Conservation (phyloP, 2,797 vertebrate genomes). For the Paratrypauchen microcephalus region DNA sequence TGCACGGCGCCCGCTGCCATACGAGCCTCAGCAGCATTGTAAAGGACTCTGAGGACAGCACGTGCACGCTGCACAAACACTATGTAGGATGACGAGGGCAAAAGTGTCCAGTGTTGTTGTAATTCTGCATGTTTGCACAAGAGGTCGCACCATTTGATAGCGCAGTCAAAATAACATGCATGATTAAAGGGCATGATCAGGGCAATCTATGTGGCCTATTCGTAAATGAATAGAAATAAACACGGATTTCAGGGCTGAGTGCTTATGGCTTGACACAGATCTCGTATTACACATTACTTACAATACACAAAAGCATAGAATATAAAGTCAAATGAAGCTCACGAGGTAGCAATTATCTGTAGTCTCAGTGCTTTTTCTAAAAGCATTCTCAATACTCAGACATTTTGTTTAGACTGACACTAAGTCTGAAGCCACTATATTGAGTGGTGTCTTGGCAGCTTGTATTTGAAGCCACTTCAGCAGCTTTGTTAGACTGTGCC, state of each 20-base stretch:
- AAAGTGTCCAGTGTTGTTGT: constrained; percentile 32
- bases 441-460: not conserved
- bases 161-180: not conserved
- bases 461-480: constrained; percentile 45
- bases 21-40: constrained; percentile 64
- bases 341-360: not conserved
- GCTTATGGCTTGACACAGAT: no score
- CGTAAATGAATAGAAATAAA: not conserved
- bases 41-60: constrained; percentile 37
- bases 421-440: constrained; percentile 59
- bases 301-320: no score
- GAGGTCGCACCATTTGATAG: constrained; percentile 33
- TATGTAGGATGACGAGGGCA: not conserved
- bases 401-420: constrained; percentile 45
- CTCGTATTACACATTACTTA: no score
- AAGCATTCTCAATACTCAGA: no score
- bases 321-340: no score
- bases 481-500: constrained; percentile 38
- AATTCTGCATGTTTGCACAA: constrained; percentile 31
- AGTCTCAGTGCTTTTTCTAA: not conserved
- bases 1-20: constrained; percentile 52
- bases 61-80: constrained; percentile 2
- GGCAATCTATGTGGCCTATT: not conserved
- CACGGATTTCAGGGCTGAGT: no score
- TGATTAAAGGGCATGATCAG: no score